Evolutionary conservation across 2,888 invertebrate genomes (phyloP), one percentile per base, ranked within the genome.

Genomic region (Drosophila crucigera): DNA sequence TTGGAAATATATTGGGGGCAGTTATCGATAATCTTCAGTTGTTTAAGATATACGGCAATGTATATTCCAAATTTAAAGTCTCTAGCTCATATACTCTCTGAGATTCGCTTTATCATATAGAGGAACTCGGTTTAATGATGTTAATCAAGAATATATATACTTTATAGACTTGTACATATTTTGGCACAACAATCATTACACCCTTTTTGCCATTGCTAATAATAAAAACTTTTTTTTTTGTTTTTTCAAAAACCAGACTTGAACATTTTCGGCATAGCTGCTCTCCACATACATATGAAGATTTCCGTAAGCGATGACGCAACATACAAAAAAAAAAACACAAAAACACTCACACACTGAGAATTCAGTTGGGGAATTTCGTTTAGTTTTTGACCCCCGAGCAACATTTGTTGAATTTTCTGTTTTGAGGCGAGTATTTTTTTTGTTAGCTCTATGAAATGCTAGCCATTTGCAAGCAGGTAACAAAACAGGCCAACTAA

Each of bases 271-370:
- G 64, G 39, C 67, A 79, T 66, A 70, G 68, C 53, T 58, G 4
- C n/a, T 50, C 50, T 50, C 33, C 65, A 31, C 53, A 28, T 69
- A 37, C 59, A 62, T 64, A 63, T 67, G 37, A 52, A 58, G 64
- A 70, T 89, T 83, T 90, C 87, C 78, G 84, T 70, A 53, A 43
- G 65, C 73, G 87, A 90, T 84, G 84, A 84, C 91, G 84, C 87
- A 89, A 83, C 65, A 54, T 25, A 54, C 68, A 71, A 67, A 76
- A 66, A 70, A 25, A 83, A 72, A 70, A 66, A 66, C 35, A 37
- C 67, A 70, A 25, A 83, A 72, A 70, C 68, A 66, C 35, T 41
- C 67, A 80, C 68, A 63, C 22, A 63, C 16, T 31, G 30, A 30
- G 30, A 43, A 43, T 43, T 43, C 16, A 72, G 73, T 83, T 80